A percentile compares a stretch with the other conserved stretches of the same genome.
phyloP scores from a whole-genome alignment of 2,113 vertebrate genomes.

The Macroglossus sobrinus region DNA sequence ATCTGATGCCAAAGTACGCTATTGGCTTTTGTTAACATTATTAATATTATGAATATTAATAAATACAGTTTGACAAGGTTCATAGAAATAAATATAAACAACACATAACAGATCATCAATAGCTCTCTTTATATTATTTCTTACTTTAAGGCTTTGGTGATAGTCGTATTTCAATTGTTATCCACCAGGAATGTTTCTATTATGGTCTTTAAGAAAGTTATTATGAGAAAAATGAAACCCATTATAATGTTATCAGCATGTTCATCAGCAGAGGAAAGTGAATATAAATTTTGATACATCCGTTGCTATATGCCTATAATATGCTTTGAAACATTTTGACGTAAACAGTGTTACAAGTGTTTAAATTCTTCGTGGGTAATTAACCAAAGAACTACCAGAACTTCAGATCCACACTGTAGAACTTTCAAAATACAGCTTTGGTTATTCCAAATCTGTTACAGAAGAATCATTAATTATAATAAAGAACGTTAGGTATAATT shows the following conservation, averaged over 20 bases:
- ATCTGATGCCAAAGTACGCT: neutral
- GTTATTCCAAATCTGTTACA: neutral
- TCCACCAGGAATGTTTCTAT: neutral
- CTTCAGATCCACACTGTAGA: neutral
- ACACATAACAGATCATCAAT: neutral
- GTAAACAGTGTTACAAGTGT: neutral
- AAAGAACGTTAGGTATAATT: neutral
- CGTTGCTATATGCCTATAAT: neutral
- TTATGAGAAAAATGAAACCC: neutral
- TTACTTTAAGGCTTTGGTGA: neutral
- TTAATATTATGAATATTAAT: neutral
- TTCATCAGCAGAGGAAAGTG: neutral
- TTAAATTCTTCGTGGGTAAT: neutral
- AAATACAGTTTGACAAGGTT: neutral
- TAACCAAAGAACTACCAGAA: neutral
- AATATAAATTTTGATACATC: neutral
- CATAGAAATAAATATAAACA: neutral
- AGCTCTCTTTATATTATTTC: neutral
- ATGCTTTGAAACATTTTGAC: neutral
- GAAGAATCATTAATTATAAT: neutral
- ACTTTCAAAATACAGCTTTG: neutral
- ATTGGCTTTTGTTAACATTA: neutral
- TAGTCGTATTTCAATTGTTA: neutral
- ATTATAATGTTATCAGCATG: neutral
- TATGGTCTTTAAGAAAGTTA: neutral